A percentile compares a stretch with the other conserved stretches of the same genome.
Evolutionary conservation across 1,140 invertebrate genomes (phyloP).

Genomic region (Metopolophium dirhodum): DNA sequence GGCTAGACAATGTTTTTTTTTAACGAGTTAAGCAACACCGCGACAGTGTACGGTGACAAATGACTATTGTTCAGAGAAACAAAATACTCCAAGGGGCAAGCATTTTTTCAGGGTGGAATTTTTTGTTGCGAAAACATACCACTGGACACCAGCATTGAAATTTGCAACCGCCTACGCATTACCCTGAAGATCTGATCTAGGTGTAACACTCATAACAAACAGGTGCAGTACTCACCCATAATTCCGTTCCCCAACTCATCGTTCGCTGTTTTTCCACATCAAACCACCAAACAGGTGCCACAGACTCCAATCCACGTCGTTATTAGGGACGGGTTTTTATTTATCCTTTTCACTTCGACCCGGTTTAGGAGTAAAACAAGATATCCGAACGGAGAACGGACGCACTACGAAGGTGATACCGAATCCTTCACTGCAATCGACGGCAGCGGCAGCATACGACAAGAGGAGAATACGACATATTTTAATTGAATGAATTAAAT

Average conservation of each 20-base stretch:
- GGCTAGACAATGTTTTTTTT: neutral
- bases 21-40: neutral
- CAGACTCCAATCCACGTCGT: neutral
- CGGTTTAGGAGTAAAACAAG: neutral
- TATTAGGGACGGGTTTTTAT: conserved; percentile 3
- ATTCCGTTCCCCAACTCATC: conserved; percentile 60
- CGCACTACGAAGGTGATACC: neutral
- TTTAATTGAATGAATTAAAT: neutral
- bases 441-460: neutral
- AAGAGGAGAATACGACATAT: neutral
- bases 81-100: neutral
- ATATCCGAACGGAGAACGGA: neutral
- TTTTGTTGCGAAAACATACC: neutral
- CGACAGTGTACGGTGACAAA: neutral
- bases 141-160: neutral
- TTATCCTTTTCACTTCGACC: conserved; percentile 29
- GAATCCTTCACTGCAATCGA: neutral
- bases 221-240: conserved; percentile 59
- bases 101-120: neutral
- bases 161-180: neutral
- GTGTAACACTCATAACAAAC: neutral
- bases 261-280: conserved; percentile 51
- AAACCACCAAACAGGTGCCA: conserved; percentile 49
- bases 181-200: neutral
- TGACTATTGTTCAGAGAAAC: neutral